Base-by-base conservation (phyloP, 1,140 invertebrate genomes). In the Himalopsyche phryganea region DNA sequence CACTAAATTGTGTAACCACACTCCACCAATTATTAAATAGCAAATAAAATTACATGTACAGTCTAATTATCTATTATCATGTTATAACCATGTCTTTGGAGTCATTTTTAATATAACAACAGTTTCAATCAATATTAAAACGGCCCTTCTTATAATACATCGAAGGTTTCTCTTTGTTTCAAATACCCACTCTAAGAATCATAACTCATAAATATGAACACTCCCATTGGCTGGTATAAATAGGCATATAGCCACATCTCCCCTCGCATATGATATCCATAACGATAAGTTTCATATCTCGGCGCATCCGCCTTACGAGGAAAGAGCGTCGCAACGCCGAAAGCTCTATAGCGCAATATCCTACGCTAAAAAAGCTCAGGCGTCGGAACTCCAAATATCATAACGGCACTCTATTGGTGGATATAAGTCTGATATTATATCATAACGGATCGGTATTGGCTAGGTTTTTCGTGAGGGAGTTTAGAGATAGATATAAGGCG, bases 341-440 rank as follows among this genome's bases (percentile, higher is more conserved):
- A 56, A 19, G 23, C 23, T n/a, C 46, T 9, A 56, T 47, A 23
- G 46, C 54, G 54, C 54, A 56, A 56, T 49, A 44, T 54, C 35
- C 58, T 28, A 17, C 35, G 56, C 45, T 60, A 54, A 60, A 60
- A 60, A 60, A 60, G 13, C 62, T 67, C 65, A 69, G 68, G 69
- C 71, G 71, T 72, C 72, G 69, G 69, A 69, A 49, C 57, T 15
- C 13, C 18, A 32, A 76, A 77, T 77, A 72, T 76, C 75, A 76
- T 76, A 76, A 76, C 74, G 73, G 45, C 53, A 60, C 44, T 55
- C 67, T 57, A 78, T 78, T 78, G 76, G 76, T 60, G 61, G 68
- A 68, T 69, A 74, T 70, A 67, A 71, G 46, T 52, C 41, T 72
- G 71, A 78, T 78, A 78, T 78, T 73, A 78, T 78, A 76, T 78